These are phyloP conservation scores for Neolamprologus toae DNA, from an alignment of 2,113 vertebrate species.

Conservation along the genomic window DNA sequence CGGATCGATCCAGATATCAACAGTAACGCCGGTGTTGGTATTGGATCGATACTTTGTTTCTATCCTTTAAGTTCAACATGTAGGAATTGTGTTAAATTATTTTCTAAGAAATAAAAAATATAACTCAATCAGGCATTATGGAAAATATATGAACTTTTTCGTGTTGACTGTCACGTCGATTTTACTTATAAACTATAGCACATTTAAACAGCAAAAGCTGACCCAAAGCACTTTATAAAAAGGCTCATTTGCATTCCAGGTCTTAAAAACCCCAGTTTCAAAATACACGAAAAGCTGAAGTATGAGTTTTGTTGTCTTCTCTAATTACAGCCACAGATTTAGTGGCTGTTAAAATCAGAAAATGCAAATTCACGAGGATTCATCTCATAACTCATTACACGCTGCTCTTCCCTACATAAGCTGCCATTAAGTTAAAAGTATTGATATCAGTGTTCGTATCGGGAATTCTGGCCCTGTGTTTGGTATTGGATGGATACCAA, in stretches of 20 bases:
- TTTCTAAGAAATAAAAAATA: background rate
- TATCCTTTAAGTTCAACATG: background rate
- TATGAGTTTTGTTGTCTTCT: background rate
- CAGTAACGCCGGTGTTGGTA: background rate
- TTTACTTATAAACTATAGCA: background rate
- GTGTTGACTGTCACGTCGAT: accelerated
- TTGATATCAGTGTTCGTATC: accelerated
- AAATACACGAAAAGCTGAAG: background rate
- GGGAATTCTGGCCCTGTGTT: background rate
- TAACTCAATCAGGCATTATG: background rate
- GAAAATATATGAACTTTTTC: background rate
- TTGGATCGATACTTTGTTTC: accelerated
- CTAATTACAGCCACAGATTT: background rate
- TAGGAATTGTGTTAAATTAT: background rate
- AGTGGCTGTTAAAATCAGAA: background rate
- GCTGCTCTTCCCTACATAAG: background rate
- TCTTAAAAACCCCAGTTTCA: background rate
- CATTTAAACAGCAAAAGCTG: background rate
- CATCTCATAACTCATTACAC: background rate
- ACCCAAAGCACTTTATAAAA: background rate
- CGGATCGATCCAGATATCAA: background rate
- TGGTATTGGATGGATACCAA: background rate
- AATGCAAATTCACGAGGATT: background rate
- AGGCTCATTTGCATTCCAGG: background rate
- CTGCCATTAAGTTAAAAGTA: background rate